These are phyloP conservation scores for Halcyon badia DNA, from an alignment of 2,797 vertebrate species.

Conservation along the genomic window DNA sequence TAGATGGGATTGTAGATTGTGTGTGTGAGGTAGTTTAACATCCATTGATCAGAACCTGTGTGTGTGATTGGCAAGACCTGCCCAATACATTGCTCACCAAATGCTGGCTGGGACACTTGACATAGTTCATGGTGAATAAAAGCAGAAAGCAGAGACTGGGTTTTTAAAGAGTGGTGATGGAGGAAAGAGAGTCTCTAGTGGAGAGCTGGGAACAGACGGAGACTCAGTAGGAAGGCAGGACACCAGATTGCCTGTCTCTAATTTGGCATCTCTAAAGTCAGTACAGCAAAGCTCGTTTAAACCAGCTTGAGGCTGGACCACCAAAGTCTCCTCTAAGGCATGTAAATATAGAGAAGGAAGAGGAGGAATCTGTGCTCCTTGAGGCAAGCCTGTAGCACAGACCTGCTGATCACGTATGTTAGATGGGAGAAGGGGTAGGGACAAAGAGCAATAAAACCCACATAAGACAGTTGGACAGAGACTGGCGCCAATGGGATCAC, in stretches of 20 bases:
- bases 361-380: background rate
- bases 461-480: fast-evolving
- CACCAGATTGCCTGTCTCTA: constrained; percentile 46
- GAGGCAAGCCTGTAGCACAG: background rate
- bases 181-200: background rate
- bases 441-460: background rate
- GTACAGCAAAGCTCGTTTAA: constrained; percentile 1
- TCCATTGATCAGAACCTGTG: background rate
- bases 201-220: constrained; percentile 53
- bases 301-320: background rate
- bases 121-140: constrained; percentile 1
- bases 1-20: background rate
- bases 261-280: constrained; percentile 32
- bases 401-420: fast-evolving
- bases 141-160: constrained; percentile 23
- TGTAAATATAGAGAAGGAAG: background rate
- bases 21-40: background rate
- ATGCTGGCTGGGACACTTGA: background rate
- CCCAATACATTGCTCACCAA: background rate
- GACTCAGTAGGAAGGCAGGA: background rate
- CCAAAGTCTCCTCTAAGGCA: background rate
- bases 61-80: background rate
- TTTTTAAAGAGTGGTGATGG: background rate
- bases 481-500: background rate
- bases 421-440: background rate